Evolutionary conservation across 2,797 vertebrate species (phyloP), one percentile per base, ranked within the genome.

Genomic region (Pachyuromys duprasi): DNA sequence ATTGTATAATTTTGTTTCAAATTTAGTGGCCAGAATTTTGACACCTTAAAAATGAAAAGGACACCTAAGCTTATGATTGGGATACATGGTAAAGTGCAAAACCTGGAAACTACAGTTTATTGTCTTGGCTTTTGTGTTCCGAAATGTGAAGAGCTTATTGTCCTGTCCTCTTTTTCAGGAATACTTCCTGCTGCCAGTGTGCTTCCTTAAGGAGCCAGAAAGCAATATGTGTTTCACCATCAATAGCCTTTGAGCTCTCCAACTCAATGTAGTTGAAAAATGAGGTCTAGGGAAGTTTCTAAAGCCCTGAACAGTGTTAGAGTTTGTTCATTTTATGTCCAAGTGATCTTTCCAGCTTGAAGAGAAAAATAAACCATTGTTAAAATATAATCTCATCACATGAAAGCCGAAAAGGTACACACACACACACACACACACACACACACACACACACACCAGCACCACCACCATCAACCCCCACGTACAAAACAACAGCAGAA

Each of bases 291-390:
- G 96, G 96, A 97, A 97, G 89, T 97, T 98, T 98, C 0, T 3
- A 98, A 98, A 98, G 92, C 97, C 96, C 96, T 96, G 96, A 98
- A 97, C 22, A 75, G 96, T 97, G 94, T 97, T 98, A 97, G 94
- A 98, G 76, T 96, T 90, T 96, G 75, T 94, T 67, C 81, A 31
- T 96, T 95, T 98, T 93, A 97, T 97, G 97, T 98, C 98, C 98
- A 98, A 98, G 96, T 97, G 97, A 98, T 98, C 94, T 97, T 98
- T 98, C 97, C 89, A 75, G 96, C 82, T 97, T 98, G 98, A 98
- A 98, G 98, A 97, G 97, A 98, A 98, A 97, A 98, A 98, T 98
- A 98, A 98, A 98, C 98, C 97, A 98, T 31, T 98, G 97, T 98
- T 98, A 98, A 98, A 98, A 98, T 97, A 98, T 98, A 98, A 98